phyloP scores from a whole-genome alignment of 37 sponge, comb jelly and placozoan genomes.

The Geodia barretti region DNA sequence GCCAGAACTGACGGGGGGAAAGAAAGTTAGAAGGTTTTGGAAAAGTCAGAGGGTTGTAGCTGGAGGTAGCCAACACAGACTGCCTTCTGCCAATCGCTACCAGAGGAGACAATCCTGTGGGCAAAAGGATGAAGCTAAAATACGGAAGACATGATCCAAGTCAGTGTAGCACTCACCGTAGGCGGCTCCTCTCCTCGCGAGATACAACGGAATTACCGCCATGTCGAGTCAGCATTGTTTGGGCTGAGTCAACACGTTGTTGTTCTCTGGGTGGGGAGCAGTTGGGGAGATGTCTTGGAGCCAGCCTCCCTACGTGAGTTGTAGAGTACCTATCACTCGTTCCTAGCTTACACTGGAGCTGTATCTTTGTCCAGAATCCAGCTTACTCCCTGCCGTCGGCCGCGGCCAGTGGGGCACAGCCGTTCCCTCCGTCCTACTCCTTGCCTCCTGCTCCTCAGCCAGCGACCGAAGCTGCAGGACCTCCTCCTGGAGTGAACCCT shows the following conservation, averaged over 20 bases:
- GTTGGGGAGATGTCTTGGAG: conserved; percentile 24
- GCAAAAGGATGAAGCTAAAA: too few species aligned
- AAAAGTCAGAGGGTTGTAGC: not conserved
- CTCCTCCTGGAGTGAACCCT: conserved; percentile 79
- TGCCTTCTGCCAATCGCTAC: too few species aligned
- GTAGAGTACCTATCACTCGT: not conserved
- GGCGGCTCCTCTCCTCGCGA: too few species aligned
- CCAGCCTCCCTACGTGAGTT: conserved; percentile 21
- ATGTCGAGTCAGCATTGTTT: too few species aligned
- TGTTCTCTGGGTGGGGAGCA: too few species aligned
- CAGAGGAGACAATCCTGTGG: too few species aligned
- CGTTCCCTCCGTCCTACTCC: not conserved
- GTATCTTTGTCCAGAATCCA: not conserved
- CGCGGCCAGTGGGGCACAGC: not conserved
- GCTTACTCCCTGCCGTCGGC: not conserved
- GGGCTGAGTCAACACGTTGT: too few species aligned
- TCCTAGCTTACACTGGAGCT: not conserved
- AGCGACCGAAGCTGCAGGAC: not conserved
- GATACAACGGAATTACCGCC: too few species aligned
- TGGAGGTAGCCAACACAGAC: too few species aligned
- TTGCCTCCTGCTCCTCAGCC: not conserved
- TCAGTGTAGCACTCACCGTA: too few species aligned
- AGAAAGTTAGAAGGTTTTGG: not conserved
- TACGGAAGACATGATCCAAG: too few species aligned
- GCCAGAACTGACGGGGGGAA: not conserved